Percentiles rank a stretch among this genome's conserved stretches.
These are phyloP conservation scores for Harpagus bidentatus DNA, from an alignment of 2,113 vertebrate species.

Conservation along the genomic window DNA sequence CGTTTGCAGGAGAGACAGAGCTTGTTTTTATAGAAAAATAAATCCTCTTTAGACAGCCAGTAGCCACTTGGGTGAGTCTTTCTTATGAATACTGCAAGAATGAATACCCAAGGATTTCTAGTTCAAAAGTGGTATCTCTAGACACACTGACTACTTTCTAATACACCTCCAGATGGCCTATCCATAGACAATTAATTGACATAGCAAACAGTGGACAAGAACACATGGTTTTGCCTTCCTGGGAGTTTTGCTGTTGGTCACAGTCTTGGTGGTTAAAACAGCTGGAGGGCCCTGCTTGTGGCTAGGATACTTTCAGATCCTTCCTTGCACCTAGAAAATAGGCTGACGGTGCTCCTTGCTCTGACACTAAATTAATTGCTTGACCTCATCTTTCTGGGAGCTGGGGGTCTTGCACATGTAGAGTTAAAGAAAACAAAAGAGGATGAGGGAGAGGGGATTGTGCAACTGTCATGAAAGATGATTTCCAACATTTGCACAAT, in stretches of 20 bases:
- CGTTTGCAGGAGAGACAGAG: neutral
- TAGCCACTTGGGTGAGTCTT: neutral
- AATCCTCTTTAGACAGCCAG: neutral
- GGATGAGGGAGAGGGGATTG: neutral
- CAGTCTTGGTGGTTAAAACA: no score
- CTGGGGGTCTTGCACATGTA: neutral
- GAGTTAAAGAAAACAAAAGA: neutral
- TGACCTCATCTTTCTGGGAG: no score
- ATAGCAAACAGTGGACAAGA: neutral
- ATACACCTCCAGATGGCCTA: neutral
- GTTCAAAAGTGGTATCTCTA: neutral
- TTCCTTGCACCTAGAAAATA: neutral
- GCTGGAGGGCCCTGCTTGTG: neutral
- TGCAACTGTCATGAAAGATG: neutral
- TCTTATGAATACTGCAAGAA: neutral
- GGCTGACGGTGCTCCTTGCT: neutral
- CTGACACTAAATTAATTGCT: neutral
- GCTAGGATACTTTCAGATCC: neutral
- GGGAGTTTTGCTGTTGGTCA: neutral
- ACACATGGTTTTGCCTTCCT: neutral
- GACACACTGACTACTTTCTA: neutral
- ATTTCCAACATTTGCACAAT: neutral
- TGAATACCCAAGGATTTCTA: neutral
- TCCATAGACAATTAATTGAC: neutral
- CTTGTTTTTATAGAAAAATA: neutral